Evolutionary conservation across 2,113 vertebrate species (phyloP).

Genomic region (Mohoua ochrocephala): DNA sequence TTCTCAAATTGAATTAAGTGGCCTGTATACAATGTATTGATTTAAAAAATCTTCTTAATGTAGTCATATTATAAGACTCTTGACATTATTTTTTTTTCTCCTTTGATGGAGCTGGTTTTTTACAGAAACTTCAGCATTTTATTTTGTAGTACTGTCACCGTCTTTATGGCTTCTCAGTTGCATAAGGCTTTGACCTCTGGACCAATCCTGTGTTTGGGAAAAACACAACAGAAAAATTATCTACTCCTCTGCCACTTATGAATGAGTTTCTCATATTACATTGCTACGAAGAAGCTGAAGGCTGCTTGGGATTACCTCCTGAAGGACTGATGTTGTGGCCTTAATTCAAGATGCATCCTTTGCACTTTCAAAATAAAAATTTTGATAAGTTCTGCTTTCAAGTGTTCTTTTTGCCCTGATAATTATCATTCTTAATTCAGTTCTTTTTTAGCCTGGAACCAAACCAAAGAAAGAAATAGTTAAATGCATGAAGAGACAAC

Average conservation of each 20-base stretch:
- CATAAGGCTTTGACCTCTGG: background rate
- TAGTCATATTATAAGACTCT: background rate
- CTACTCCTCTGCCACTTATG: background rate
- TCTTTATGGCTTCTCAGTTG: background rate
- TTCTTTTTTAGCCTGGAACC: background rate
- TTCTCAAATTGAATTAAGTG: conserved; percentile 20
- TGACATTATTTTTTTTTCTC: background rate
- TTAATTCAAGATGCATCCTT: background rate
- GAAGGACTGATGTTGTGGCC: background rate
- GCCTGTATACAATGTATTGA: background rate
- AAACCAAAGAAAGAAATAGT: background rate
- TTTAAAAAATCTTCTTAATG: background rate
- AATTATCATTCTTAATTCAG: background rate
- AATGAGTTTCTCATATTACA: background rate
- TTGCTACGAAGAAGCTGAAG: background rate
- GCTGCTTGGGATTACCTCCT: background rate
- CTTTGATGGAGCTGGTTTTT: background rate
- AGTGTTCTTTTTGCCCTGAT: background rate
- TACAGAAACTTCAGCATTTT: background rate
- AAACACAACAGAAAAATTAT: background rate
- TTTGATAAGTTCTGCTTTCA: background rate
- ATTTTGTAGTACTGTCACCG: background rate
- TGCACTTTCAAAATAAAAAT: background rate
- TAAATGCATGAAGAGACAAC: background rate
- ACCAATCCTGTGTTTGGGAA: background rate